These are phyloP conservation scores for Callionymus lyra DNA, from an alignment of 2,113 vertebrate species.

Conservation along the genomic window DNA sequence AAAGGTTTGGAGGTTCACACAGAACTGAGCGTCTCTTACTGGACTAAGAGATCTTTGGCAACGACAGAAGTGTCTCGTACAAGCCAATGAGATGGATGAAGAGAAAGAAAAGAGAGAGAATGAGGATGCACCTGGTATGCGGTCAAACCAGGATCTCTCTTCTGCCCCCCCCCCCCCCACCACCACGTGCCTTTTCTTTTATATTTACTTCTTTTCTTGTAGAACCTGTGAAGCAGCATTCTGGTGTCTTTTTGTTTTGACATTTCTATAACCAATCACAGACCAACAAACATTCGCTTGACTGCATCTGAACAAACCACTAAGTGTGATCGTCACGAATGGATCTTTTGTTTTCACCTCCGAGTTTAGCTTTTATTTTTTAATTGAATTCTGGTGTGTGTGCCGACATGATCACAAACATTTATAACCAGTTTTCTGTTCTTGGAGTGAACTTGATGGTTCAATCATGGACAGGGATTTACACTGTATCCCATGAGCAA, in stretches of 20 bases:
- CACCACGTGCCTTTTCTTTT: not conserved
- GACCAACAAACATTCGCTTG: not conserved
- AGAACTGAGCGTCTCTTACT: no score
- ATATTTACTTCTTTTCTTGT: conserved; percentile 25
- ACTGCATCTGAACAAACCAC: no score
- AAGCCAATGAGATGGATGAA: conserved; percentile 19
- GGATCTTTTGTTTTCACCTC: no score
- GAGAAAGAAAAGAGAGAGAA: conserved; percentile 17
- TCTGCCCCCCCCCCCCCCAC: conserved; percentile 6
- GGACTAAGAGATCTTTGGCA: conserved; percentile 15
- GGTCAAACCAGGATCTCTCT: conserved; percentile 10
- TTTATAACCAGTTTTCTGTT: no score
- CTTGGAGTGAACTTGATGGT: no score
- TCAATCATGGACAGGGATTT: no score
- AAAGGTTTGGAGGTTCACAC: conserved; percentile 5
- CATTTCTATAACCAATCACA: not conserved
- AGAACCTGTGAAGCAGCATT: conserved; percentile 37
- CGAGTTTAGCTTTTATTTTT: no score
- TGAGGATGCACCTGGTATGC: conserved; percentile 20
- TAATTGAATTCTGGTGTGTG: no score
- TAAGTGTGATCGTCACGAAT: no score
- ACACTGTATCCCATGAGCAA: no score
- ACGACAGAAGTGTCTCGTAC: conserved; percentile 10
- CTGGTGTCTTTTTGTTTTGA: conserved; percentile 10
- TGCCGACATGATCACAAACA: no score